Percentiles rank a stretch among this genome's conserved stretches.
These are phyloP conservation scores for Theristicus caerulescens DNA, from an alignment of 2,113 vertebrate genomes.

Conservation along the genomic window DNA sequence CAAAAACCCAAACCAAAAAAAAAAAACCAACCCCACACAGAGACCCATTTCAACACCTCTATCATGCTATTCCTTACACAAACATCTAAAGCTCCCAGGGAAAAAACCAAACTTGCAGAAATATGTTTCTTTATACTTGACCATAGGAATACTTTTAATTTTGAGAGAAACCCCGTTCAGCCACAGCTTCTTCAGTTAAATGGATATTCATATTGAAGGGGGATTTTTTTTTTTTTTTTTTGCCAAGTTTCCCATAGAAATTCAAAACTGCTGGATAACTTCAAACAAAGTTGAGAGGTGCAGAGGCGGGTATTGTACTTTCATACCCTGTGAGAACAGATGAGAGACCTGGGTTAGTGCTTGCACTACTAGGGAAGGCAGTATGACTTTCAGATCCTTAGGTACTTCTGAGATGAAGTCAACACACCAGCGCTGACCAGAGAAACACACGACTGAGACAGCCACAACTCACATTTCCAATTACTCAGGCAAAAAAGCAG, in stretches of 20 bases:
- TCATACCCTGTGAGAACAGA: background rate
- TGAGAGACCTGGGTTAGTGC: background rate
- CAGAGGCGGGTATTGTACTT: background rate
- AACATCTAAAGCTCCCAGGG: background rate
- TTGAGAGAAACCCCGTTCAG: background rate
- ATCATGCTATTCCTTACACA: background rate
- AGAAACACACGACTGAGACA: background rate
- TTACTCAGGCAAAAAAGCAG: background rate
- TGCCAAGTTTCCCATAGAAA: background rate
- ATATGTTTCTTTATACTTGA: background rate
- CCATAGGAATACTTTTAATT: background rate
- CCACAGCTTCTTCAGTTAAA: background rate
- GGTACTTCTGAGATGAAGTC: background rate
- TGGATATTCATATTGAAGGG: background rate
- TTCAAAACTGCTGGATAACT: background rate
- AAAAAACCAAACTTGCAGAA: background rate
- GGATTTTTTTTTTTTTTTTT: background rate
- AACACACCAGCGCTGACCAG: background rate
- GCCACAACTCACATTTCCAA: background rate
- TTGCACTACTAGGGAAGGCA: background rate
- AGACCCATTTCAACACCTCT: background rate
- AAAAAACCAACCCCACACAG: no score
- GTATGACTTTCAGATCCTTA: background rate
- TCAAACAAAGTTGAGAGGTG: background rate
- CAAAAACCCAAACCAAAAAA: no score